Evolutionary conservation across 2,888 invertebrate species (phyloP).

Genomic region (Drosophila birchii): DNA sequence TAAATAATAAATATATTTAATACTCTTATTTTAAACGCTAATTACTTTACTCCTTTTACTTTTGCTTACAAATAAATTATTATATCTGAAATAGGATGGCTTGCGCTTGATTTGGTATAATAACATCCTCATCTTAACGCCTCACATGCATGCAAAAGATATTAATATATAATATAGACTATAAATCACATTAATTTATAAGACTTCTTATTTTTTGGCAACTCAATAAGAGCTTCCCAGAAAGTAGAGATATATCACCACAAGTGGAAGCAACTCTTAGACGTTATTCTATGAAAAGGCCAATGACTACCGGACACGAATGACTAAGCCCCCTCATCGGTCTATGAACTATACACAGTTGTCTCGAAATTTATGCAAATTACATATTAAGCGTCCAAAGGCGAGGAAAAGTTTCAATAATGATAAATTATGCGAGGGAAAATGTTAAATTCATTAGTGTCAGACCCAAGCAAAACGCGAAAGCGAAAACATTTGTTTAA

Average conservation of each 20-base stretch:
- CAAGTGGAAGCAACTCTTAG: slow-evolving; percentile 11
- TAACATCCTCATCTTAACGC: neutral
- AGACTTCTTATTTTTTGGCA: slow-evolving; percentile 2
- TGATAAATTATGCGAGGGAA: slow-evolving; percentile 34
- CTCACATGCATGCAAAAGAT: neutral
- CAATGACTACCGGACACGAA: slow-evolving; percentile 14
- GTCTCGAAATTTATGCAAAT: slow-evolving; percentile 29
- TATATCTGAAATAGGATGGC: neutral
- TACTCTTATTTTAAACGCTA: neutral
- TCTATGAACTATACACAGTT: slow-evolving; percentile 1
- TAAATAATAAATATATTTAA: neutral
- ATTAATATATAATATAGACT: neutral
- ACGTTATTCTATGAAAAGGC: slow-evolving; percentile 23
- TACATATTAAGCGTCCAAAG: slow-evolving; percentile 10
- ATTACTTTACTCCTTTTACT: neutral
- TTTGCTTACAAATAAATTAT: neutral
- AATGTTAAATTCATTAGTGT: slow-evolving; percentile 60
- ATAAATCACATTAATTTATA: neutral
- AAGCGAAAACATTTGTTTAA: slow-evolving; percentile 60
- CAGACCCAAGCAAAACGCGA: slow-evolving; percentile 42
- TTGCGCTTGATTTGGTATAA: neutral
- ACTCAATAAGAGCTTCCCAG: slow-evolving; percentile 14
- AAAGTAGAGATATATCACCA: slow-evolving; percentile 23
- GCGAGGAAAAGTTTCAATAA: slow-evolving; percentile 10
- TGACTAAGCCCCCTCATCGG: slow-evolving; percentile 18